These are phyloP conservation scores for Menidia beryllina DNA, from an alignment of 2,113 vertebrate genomes.

Conservation along the genomic window DNA sequence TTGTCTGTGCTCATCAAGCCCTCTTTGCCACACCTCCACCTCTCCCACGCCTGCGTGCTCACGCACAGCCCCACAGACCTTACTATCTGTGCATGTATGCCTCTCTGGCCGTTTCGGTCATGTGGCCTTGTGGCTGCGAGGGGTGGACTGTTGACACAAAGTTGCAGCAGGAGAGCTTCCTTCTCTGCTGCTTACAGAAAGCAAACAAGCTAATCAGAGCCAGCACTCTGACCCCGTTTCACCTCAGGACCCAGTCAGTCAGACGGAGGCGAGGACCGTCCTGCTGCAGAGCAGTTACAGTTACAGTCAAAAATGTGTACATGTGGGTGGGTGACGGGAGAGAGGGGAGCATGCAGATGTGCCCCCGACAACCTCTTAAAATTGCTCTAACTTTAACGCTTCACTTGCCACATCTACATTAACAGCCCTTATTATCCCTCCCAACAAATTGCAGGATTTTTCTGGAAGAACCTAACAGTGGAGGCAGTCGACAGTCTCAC, in stretches of 20 bases:
- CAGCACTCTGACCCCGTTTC: slow-evolving; percentile 66
- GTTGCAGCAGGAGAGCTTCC: slow-evolving; percentile 76
- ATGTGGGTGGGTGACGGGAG: slow-evolving; percentile 9
- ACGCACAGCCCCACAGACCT: neutral
- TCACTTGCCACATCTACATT: slow-evolving; percentile 37
- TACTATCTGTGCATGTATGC: neutral
- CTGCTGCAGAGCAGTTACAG: slow-evolving; percentile 39
- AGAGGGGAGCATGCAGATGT: slow-evolving; percentile 53
- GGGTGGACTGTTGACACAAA: slow-evolving; percentile 68
- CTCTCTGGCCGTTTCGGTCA: slow-evolving; percentile 27
- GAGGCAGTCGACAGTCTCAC: neutral
- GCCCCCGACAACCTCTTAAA: slow-evolving; percentile 51
- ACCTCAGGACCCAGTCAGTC: slow-evolving; percentile 54
- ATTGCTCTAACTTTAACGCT: slow-evolving; percentile 46
- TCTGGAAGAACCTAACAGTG: neutral
- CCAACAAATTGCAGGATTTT: slow-evolving; percentile 1
- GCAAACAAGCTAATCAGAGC: slow-evolving; percentile 82
- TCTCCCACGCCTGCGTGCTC: neutral
- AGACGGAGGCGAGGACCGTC: slow-evolving; percentile 27
- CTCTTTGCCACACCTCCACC: slow-evolving; percentile 1
- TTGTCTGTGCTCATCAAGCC: neutral
- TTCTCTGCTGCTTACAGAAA: slow-evolving; percentile 71
- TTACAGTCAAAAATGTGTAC: slow-evolving; percentile 27
- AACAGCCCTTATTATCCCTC: slow-evolving; percentile 5
- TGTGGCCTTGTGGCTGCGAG: slow-evolving; percentile 33